phyloP scores from a whole-genome alignment of 2,888 invertebrate genomes.

The Pristionchus exspectatus region DNA sequence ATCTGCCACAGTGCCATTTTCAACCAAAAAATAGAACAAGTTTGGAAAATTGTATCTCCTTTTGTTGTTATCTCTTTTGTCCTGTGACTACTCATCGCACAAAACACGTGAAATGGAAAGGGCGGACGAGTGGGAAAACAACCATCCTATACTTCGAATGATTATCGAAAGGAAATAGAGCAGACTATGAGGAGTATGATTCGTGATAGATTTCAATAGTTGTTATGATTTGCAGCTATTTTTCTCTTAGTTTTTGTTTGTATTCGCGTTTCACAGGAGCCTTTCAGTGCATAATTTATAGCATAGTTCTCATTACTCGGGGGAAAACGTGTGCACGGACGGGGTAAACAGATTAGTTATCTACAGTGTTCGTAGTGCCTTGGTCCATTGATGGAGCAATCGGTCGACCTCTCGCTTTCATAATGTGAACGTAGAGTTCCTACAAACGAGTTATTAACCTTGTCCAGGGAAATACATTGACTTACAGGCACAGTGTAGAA shows the following conservation, averaged over 20 bases:
- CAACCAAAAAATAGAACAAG: not conserved
- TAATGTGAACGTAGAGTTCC: slow-evolving; percentile 22
- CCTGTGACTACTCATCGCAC: not conserved
- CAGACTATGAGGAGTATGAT: not conserved
- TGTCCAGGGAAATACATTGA: not conserved
- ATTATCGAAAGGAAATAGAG: not conserved
- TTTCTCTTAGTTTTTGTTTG: not conserved
- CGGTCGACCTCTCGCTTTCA: not conserved
- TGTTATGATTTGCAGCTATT: no score
- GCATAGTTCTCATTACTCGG: not conserved
- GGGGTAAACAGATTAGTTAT: not conserved
- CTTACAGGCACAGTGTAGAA: not conserved
- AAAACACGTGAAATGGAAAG: slow-evolving; percentile 1
- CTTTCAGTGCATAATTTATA: slow-evolving; percentile 13
- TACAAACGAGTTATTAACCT: not conserved
- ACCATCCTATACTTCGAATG: not conserved
- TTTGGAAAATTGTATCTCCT: not conserved
- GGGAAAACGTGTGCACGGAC: not conserved
- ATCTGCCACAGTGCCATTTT: no score
- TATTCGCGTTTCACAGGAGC: not conserved
- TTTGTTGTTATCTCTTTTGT: not conserved
- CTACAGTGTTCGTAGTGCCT: not conserved
- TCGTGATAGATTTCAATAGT: not conserved
- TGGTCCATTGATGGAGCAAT: not conserved
- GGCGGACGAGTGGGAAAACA: not conserved